Evolutionary conservation across 1,140 invertebrate species (phyloP).

Genomic region (Homalodisca vitripennis): DNA sequence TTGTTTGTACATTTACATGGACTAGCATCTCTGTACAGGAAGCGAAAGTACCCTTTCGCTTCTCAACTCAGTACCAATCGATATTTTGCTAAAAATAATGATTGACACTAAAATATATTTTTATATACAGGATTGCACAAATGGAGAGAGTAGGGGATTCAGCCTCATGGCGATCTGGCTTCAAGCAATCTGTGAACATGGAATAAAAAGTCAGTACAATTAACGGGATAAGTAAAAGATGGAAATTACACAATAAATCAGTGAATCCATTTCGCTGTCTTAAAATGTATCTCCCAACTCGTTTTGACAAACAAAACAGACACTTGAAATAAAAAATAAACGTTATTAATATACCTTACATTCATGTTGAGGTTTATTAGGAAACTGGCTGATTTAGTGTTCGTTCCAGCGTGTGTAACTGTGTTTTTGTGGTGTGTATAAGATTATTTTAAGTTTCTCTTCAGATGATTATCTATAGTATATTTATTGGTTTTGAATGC

Average conservation of each 20-base stretch:
- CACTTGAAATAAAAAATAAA: neutral
- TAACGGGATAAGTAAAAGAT: neutral
- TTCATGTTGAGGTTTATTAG: too few relatives aligned
- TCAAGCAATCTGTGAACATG: neutral
- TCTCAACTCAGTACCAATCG: neutral
- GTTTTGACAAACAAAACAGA: neutral
- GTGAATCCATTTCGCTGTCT: neutral
- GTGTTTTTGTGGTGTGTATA: too few relatives aligned
- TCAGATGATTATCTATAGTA: too few relatives aligned
- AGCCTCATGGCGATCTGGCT: neutral
- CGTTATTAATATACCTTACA: neutral
- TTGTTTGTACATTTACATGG: neutral
- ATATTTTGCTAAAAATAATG: conserved; percentile 29
- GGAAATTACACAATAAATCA: neutral
- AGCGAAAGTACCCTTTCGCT: neutral
- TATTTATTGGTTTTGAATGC: too few relatives aligned
- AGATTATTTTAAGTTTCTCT: too few relatives aligned
- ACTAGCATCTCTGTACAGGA: conserved; percentile 15
- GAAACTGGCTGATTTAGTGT: too few relatives aligned
- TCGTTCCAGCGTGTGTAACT: too few relatives aligned
- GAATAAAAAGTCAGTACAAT: conserved; percentile 3
- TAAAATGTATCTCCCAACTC: neutral
- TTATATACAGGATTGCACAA: conserved; percentile 26
- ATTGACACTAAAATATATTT: conserved; percentile 31
- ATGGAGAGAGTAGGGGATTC: neutral